phyloP scores from a whole-genome alignment of 2,888 invertebrate species.

The Acrobasis suavella region DNA sequence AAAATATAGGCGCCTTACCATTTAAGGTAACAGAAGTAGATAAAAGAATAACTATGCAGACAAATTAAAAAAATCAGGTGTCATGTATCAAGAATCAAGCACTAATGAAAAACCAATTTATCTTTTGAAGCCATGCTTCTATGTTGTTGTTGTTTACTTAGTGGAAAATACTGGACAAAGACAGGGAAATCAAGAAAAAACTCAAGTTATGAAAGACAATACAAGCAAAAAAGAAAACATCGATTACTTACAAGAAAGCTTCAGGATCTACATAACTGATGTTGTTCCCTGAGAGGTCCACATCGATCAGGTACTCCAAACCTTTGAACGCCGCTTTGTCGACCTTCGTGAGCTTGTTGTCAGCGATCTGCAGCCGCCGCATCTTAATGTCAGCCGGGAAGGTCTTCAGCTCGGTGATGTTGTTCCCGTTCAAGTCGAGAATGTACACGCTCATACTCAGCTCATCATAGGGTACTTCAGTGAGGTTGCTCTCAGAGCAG shows the following conservation, averaged over 20 bases:
- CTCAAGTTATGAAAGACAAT: neutral
- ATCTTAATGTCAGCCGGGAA: constrained; percentile 87
- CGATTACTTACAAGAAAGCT: constrained; percentile 83
- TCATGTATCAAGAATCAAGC: too few relatives aligned
- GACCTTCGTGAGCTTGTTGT: constrained; percentile 84
- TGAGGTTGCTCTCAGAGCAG: constrained; percentile 88
- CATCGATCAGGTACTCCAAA: constrained; percentile 85
- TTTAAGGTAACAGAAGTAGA: too few relatives aligned
- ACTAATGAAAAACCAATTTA: too few relatives aligned
- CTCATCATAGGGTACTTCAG: constrained; percentile 86
- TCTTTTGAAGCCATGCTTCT: too few relatives aligned
- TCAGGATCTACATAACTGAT: constrained; percentile 85
- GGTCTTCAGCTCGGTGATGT: constrained; percentile 81
- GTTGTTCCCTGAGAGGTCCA: constrained; percentile 86
- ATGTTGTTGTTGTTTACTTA: too few relatives aligned
- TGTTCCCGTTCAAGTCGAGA: constrained; percentile 87
- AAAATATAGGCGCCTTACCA: too few relatives aligned
- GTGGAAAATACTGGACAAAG: too few relatives aligned
- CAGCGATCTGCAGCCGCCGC: constrained; percentile 86
- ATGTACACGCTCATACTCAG: constrained; percentile 87
- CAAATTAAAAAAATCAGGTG: too few relatives aligned
- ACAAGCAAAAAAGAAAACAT: neutral
- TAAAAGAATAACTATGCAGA: too few relatives aligned
- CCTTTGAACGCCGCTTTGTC: constrained; percentile 84
- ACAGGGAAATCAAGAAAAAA: neutral